Evolutionary conservation across 2,888 invertebrate genomes (phyloP), one percentile per base, ranked within the genome.

Genomic region (Galerucella calmariensis): DNA sequence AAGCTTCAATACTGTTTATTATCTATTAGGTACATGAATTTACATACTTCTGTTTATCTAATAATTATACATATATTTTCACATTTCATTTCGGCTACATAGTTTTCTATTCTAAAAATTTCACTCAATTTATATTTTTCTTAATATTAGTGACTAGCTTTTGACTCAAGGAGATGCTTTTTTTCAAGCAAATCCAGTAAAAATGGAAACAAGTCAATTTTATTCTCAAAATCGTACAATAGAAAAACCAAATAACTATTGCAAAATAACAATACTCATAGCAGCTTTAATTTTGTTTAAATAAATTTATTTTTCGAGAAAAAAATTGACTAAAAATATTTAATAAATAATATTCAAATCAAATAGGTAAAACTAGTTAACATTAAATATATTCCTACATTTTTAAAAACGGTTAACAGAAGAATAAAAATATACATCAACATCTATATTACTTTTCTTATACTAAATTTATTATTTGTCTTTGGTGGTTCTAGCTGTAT

Each of bases 121-220:
- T 69, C 8, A 41, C 10, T 71, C 35, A 44, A 61, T 69, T 63
- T n/a, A 75, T 44, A 66, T 61, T 69, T 44, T 67, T 67, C 76
- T 77, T 75, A 76, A 67, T 73, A 63, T 75, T 75, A 79, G 74
- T 79, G 79, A 79, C 79, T 79, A 79, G 79, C 76, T 48, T 76
- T 74, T 67, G 77, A 77, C 78, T 63, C 76, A 48, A 56, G 75
- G 74, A 75, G 76, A 69, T 72, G 69, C 69, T 62, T 24, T 70
- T 56, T 56, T 6, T 16, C 6, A 35, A 63, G 59, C 65, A 77
- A 75, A 72, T 77, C 73, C 72, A 20, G 59, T 62, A 67, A 71
- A 76, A 69, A 73, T 16, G 44, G 5, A n/a, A n/a, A 35, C 14
- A n/a, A 10, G 56, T 56, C 56, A 56, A 56, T 20, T 56, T 56